Evolutionary conservation across 2,113 vertebrate species (phyloP).

Genomic region (Calyptommatus sinebrachiatus): DNA sequence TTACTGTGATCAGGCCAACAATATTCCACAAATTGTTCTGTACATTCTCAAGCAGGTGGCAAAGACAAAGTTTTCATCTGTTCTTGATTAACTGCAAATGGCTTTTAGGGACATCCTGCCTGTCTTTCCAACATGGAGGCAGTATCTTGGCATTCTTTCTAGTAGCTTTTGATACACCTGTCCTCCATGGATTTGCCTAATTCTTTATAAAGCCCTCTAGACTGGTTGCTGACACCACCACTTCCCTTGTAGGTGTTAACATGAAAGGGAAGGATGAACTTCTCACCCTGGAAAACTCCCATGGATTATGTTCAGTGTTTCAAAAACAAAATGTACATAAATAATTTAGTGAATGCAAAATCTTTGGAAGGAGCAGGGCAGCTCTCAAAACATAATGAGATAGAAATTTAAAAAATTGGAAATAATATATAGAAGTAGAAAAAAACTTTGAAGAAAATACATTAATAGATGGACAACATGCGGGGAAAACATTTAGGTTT

Average conservation of each 20-base stretch:
- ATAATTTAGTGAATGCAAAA: constrained; percentile 21
- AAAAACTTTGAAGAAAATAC: neutral
- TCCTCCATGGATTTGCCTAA: too few relatives aligned
- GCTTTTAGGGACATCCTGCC: too few relatives aligned
- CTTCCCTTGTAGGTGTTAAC: neutral
- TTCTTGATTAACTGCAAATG: too few relatives aligned
- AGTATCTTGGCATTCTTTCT: too few relatives aligned
- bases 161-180: too few relatives aligned
- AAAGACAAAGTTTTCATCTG: too few relatives aligned
- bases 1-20: too few relatives aligned
- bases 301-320: accelerated
- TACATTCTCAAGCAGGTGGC: too few relatives aligned
- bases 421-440: neutral
- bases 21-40: too few relatives aligned
- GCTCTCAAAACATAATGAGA: neutral
- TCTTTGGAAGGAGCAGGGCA: neutral
- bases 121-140: too few relatives aligned
- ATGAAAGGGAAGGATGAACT: neutral
- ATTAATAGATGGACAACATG: neutral
- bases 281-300: neutral
- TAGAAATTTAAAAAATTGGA: neutral
- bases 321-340: constrained; percentile 6
- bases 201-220: too few relatives aligned
- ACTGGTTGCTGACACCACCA: too few relatives aligned
- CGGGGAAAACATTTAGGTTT: neutral